phyloP scores from a whole-genome alignment of 1,140 invertebrate species.

The Ceratitis capitata region DNA sequence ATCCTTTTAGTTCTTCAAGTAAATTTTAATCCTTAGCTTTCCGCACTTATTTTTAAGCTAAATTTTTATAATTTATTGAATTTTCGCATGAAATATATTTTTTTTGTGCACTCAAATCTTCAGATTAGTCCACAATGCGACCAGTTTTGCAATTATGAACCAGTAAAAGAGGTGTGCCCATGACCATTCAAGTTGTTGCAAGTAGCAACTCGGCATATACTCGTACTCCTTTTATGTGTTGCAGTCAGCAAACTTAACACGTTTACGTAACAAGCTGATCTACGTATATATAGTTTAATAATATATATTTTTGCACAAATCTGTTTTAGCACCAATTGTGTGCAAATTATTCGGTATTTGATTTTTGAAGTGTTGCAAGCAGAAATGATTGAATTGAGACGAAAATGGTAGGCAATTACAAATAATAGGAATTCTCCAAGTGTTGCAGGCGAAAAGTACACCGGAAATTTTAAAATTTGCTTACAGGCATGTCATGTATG shows the following conservation, averaged over 20 bases:
- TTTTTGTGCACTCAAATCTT: background rate
- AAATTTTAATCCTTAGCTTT: no score
- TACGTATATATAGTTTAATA: background rate
- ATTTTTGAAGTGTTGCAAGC: background rate
- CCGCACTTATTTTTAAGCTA: no score
- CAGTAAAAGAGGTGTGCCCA: conserved; percentile 2
- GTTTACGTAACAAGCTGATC: background rate
- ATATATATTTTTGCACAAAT: background rate
- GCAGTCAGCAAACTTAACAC: background rate
- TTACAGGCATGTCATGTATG: background rate
- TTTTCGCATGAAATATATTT: no score
- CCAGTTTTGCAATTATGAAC: background rate
- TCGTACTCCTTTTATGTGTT: no score
- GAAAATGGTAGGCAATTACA: background rate
- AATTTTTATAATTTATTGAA: background rate
- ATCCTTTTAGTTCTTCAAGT: no score
- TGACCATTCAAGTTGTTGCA: conserved; percentile 10
- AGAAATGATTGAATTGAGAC: conserved; percentile 9
- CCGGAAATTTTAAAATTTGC: background rate
- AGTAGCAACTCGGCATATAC: conserved; percentile 1
- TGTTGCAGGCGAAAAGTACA: background rate
- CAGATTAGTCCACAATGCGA: background rate
- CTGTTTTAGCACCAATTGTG: background rate
- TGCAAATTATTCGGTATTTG: background rate
- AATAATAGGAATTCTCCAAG: background rate